These are phyloP conservation scores for Parazoanthus atlanticus DNA, from an alignment of 92 coral and sea anemone genomes.

Conservation along the genomic window DNA sequence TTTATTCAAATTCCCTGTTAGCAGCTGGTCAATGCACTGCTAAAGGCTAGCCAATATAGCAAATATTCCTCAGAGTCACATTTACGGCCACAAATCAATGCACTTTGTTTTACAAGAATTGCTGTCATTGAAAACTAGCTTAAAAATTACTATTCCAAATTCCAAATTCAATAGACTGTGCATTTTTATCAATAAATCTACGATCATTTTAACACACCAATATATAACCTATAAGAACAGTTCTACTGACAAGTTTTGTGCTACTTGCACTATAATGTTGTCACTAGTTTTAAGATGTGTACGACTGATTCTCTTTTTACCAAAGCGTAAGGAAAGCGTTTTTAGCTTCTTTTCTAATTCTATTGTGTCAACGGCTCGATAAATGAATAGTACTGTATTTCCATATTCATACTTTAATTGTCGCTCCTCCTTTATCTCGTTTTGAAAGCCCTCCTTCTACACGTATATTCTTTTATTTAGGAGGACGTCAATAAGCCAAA, in stretches of 20 bases:
- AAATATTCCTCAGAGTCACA: conserved; percentile 22
- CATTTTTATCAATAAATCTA: neutral
- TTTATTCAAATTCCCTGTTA: conserved; percentile 10
- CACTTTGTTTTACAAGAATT: conserved; percentile 22
- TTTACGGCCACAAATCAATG: conserved; percentile 13
- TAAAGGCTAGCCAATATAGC: conserved; percentile 27
- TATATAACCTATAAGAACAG: neutral
- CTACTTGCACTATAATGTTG: neutral
- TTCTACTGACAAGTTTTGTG: neutral
- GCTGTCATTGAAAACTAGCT: conserved; percentile 1
- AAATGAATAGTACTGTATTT: neutral
- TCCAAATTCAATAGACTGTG: neutral
- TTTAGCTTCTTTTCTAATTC: conserved; percentile 5
- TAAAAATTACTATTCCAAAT: neutral
- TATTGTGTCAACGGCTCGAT: neutral
- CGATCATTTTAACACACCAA: neutral
- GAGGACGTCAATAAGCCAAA: neutral
- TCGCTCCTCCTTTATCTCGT: conserved; percentile 12
- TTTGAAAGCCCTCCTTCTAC: conserved; percentile 28
- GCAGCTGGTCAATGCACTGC: conserved; percentile 11
- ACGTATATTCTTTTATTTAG: conserved; percentile 17
- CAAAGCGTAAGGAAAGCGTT: neutral
- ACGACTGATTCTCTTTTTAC: neutral
- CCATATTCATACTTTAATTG: neutral
- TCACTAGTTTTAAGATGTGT: neutral